Evolutionary conservation across 2,797 vertebrate species (phyloP).

Genomic region (Sparus aurata): DNA sequence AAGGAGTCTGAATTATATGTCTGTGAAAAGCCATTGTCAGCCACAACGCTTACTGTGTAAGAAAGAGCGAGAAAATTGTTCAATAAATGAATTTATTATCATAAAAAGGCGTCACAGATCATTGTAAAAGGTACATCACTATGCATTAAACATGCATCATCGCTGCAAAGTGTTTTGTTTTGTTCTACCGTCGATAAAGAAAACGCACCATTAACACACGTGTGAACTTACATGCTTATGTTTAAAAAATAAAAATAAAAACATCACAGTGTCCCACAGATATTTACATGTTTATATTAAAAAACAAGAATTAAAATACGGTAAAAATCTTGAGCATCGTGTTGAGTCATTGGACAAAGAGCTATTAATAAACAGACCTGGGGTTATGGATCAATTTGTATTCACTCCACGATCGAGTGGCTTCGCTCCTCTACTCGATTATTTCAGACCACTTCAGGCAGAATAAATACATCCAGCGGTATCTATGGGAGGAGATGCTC

Average conservation of each 20-base stretch:
- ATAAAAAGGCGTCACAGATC: constrained; percentile 48
- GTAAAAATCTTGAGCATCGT: background rate
- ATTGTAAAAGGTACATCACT: constrained; percentile 40
- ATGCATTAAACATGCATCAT: constrained; percentile 15
- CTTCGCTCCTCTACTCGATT: background rate
- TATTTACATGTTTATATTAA: constrained; percentile 64
- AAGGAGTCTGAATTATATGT: background rate
- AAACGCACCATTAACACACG: constrained; percentile 1
- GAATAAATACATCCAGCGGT: constrained; percentile 63
- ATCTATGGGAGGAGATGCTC: background rate
- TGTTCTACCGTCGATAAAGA: constrained; percentile 9
- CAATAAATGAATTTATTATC: constrained; percentile 64
- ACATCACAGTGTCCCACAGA: constrained; percentile 35
- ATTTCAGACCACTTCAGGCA: constrained; percentile 9
- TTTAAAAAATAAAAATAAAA: constrained; percentile 20
- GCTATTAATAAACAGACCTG: background rate
- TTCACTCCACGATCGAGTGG: background rate
- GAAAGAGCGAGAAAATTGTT: constrained; percentile 24
- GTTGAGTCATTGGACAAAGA: background rate
- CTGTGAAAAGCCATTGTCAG: constrained; percentile 12
- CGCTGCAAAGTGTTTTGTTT: constrained; percentile 16
- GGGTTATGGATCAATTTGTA: background rate
- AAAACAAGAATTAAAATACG: constrained; percentile 24
- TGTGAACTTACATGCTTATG: background rate
- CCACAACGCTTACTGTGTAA: constrained; percentile 3